Percentiles rank a stretch among this genome's conserved stretches.
Conservation (phyloP, 2,113 vertebrate genomes). For the Indicator maculatus region DNA sequence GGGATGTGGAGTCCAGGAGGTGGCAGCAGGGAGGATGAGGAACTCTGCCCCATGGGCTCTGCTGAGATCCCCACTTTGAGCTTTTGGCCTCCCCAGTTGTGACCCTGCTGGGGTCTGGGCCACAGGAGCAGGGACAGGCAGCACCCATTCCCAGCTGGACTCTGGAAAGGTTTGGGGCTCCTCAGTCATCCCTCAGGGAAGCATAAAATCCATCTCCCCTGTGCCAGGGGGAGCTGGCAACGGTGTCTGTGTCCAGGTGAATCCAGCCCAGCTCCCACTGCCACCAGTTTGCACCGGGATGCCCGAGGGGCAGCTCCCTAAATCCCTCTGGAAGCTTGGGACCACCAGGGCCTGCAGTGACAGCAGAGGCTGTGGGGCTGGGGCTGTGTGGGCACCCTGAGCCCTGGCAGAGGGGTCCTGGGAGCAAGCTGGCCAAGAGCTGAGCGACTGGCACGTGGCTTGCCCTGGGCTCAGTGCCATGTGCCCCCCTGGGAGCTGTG, state of each 20-base stretch:
- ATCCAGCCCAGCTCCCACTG: neutral
- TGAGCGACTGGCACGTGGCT: fast-evolving
- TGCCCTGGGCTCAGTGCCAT: fast-evolving
- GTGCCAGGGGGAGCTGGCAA: neutral
- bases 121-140: fast-evolving
- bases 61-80: fast-evolving
- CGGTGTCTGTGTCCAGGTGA: fast-evolving
- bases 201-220: fast-evolving
- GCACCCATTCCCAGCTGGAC: fast-evolving
- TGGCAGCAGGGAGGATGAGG: fast-evolving
- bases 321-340: neutral
- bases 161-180: neutral
- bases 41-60: fast-evolving
- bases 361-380: fast-evolving
- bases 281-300: neutral
- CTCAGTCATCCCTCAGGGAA: neutral
- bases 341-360: fast-evolving
- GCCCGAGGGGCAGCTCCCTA: neutral
- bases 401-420: neutral
- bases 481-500: neutral
- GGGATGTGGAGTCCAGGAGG: fast-evolving
- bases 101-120: fast-evolving
- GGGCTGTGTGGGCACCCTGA: fast-evolving
- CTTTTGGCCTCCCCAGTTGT: neutral
- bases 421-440: fast-evolving